Percentiles rank a stretch among this genome's conserved stretches.
Evolutionary conservation across 2,113 vertebrate genomes (phyloP).

Genomic region (Microcebus ravelobensis): DNA sequence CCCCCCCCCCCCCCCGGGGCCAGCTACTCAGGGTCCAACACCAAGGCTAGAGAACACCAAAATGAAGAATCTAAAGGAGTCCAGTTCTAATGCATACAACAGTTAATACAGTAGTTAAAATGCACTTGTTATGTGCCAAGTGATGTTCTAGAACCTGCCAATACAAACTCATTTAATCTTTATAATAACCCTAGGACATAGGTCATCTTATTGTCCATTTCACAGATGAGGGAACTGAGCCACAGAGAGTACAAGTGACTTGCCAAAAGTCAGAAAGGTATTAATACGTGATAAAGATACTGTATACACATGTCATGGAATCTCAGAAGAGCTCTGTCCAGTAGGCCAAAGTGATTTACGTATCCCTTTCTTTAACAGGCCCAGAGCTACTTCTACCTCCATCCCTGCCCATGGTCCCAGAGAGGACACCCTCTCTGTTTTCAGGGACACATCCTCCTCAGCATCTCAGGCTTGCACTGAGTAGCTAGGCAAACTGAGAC

Average conservation of each 20-base stretch:
- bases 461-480: neutral
- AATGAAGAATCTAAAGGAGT: neutral
- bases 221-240: neutral
- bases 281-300: neutral
- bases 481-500: neutral
- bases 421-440: neutral
- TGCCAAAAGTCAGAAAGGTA: neutral
- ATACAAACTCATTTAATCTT: constrained; percentile 14
- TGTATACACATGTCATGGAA: neutral
- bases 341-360: neutral
- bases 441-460: neutral
- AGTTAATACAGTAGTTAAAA: neutral
- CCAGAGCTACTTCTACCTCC: neutral
- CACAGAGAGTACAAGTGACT: neutral
- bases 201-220: neutral
- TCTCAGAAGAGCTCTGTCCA: neutral
- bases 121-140: neutral
- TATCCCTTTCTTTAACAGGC: neutral
- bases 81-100: neutral
- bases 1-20: neutral
- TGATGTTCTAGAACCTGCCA: neutral
- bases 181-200: neutral
- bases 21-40: neutral
- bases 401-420: neutral
- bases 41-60: neutral